Base-by-base conservation (phyloP, 1,140 invertebrate genomes). In the Megalonaias nervosa region DNA sequence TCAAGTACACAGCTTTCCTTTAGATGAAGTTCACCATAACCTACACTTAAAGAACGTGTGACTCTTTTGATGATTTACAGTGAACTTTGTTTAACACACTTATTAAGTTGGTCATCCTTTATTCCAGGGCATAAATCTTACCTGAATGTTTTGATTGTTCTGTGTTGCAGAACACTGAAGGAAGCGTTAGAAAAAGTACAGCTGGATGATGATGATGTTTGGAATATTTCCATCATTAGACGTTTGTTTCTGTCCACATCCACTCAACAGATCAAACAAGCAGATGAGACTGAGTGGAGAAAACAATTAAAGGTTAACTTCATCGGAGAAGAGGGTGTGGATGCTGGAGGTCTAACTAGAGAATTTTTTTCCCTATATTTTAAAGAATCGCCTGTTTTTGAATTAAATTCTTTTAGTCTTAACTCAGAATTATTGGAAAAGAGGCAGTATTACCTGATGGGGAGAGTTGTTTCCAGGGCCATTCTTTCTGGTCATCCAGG, bases 291-390 rank as follows among this genome's bases (percentile, higher is more conserved):
- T 17, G 74, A 76, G 21, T 76, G 66, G 67, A 23, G 60, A 17
- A 62, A 48, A 31, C 60, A 64, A 56, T 16, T 76, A 12, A 31
- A 17, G 31, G 38, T 78, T 9, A 78, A 55, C 2, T 78, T 78
- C 14, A 65, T 67, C 0, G 76, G 71, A 16, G 76, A 78, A 78
- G 76, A 78, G 9, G 71, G 71, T 59, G 2, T 78, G 11, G 76
- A 75, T 69, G 71, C 64, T n/a, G 76, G 76, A 48, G 76, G 76
- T 56, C 48, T 78, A 0, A 75, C 71, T 19, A 65, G 66, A 65
- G 71, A 78, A 19, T 78, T 78, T n/a, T 2, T 78, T 38, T 26
- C 71, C 23, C 26, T 78, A 11, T 31, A 66, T 13, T 78, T 26
- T 66, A 58, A 70, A n/a, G 13, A 78, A 16, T 65, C 74, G 15